Conservation (phyloP, 2,113 vertebrate species). For the Pseudorasbora parva region DNA sequence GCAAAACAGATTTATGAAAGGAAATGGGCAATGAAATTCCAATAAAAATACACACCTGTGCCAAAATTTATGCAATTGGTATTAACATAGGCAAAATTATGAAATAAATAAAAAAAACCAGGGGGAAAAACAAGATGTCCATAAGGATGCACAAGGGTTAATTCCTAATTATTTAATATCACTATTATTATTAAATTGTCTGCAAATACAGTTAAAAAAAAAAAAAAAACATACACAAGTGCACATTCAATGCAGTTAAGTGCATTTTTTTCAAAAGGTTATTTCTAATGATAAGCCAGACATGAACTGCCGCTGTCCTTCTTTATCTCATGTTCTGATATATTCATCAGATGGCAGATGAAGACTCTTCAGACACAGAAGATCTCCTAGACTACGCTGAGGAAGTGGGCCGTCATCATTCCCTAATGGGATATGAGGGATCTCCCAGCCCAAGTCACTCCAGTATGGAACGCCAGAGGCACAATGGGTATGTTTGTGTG, state of each 20-base stretch:
- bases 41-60: too few relatives aligned
- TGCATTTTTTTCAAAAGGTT: neutral
- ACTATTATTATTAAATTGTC: neutral
- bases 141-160: too few relatives aligned
- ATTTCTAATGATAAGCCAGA: neutral
- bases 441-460: constrained; percentile 39
- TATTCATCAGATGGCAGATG: constrained; percentile 7
- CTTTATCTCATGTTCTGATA: neutral
- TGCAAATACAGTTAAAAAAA: neutral
- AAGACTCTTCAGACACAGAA: constrained; percentile 50
- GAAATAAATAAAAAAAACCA: too few relatives aligned
- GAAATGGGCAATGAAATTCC: too few relatives aligned
- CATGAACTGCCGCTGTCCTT: neutral
- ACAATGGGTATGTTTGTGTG: constrained; percentile 43
- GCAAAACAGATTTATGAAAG: too few relatives aligned
- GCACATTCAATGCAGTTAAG: neutral
- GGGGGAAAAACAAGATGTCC: too few relatives aligned
- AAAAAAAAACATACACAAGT: neutral
- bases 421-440: constrained; percentile 14
- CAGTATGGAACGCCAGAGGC: constrained; percentile 33
- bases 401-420: constrained; percentile 26
- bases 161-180: too few relatives aligned
- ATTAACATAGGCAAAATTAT: too few relatives aligned
- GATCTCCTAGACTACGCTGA: constrained; percentile 31
- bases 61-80: too few relatives aligned